Evolutionary conservation across 2,888 invertebrate species (phyloP).

Genomic region (Patella depressa): DNA sequence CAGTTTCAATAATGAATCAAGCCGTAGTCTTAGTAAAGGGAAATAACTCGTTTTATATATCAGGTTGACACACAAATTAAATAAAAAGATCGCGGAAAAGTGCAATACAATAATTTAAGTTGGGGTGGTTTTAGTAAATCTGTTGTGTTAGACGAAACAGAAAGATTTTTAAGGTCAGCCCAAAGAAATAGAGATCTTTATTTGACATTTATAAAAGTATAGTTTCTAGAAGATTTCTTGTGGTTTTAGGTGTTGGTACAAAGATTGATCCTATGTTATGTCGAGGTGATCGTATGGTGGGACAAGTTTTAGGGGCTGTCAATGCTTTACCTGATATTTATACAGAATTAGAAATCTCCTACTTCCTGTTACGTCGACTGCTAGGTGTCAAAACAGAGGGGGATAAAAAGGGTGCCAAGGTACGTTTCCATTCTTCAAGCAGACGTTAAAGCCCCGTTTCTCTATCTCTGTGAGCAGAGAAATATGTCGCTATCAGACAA

Average conservation of each 20-base stretch:
- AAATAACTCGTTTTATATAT: too few relatives aligned
- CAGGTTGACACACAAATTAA: too few relatives aligned
- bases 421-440: conserved; percentile 49
- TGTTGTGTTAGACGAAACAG: too few relatives aligned
- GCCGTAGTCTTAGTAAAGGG: too few relatives aligned
- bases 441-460: too few relatives aligned
- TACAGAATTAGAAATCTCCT: conserved; percentile 97
- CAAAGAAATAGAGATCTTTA: not conserved
- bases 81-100: too few relatives aligned
- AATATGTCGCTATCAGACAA: too few relatives aligned
- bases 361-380: conserved; percentile 93
- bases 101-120: too few relatives aligned
- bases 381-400: conserved; percentile 98
- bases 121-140: too few relatives aligned
- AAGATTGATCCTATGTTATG: conserved; percentile 99
- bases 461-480: too few relatives aligned
- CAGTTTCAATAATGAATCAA: too few relatives aligned
- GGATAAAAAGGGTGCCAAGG: conserved; percentile 98
- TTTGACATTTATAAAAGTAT: not conserved
- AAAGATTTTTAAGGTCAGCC: too few relatives aligned
- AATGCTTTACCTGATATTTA: conserved; percentile 97
- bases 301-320: conserved; percentile 96
- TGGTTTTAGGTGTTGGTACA: conserved; percentile 86
- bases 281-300: conserved; percentile 97
- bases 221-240: not conserved